Conservation (phyloP, 2,888 invertebrate species). For the Crocallis elinguaria region DNA sequence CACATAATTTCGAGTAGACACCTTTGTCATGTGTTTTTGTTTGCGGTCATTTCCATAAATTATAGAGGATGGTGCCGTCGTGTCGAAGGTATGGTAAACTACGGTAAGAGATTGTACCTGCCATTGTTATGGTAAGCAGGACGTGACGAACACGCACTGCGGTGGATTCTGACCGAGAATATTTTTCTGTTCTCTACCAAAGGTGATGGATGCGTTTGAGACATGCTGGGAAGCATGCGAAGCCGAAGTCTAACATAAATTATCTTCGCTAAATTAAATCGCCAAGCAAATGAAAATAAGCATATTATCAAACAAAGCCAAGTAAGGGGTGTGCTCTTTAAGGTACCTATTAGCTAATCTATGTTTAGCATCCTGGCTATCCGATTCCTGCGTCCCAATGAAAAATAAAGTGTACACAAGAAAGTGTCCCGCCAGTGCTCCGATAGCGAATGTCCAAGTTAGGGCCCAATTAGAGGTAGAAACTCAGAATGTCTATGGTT, state of each 20-base stretch:
- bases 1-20: constrained; percentile 83
- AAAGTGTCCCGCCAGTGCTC: constrained; percentile 41
- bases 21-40: constrained; percentile 83
- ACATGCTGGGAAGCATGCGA: constrained; percentile 27
- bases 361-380: constrained; percentile 18
- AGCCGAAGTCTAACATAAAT: constrained; percentile 1
- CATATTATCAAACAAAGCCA: constrained; percentile 5
- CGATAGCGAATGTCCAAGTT: constrained; percentile 60
- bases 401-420: constrained; percentile 36
- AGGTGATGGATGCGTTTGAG: constrained; percentile 35
- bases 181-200: constrained; percentile 26
- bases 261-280: background rate
- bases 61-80: constrained; percentile 69
- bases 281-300: background rate
- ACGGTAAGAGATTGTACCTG: constrained; percentile 64
- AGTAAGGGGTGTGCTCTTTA: constrained; percentile 3
- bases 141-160: constrained; percentile 71
- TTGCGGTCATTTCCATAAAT: constrained; percentile 83
- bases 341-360: constrained; percentile 13
- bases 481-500: constrained; percentile 65
- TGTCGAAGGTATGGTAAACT: constrained; percentile 46
- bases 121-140: constrained; percentile 79
- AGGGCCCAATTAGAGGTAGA: constrained; percentile 72
- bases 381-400: constrained; percentile 33
- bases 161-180: constrained; percentile 64